These are phyloP conservation scores for Eospalax fontanierii DNA, from an alignment of 2,797 vertebrate genomes.

Conservation along the genomic window DNA sequence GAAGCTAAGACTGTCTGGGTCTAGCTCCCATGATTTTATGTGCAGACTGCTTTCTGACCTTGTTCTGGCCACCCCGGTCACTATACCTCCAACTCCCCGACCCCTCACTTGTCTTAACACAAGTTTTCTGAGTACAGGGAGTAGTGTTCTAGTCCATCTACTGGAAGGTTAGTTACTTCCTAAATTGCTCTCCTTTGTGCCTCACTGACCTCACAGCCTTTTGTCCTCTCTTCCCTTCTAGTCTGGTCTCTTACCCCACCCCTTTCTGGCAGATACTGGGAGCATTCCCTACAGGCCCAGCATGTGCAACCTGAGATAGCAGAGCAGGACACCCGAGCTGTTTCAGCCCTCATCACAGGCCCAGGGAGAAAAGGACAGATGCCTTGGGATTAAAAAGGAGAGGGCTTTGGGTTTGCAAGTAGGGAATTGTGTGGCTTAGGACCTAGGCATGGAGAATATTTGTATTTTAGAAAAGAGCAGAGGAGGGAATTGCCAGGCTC, in stretches of 20 bases:
- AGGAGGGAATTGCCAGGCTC: constrained; percentile 30
- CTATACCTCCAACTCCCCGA: neutral
- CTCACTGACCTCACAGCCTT: constrained; percentile 59
- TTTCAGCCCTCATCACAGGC: neutral
- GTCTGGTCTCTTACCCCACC: constrained; percentile 54
- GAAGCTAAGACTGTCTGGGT: neutral
- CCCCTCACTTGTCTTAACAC: too few relatives aligned
- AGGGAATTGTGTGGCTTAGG: neutral
- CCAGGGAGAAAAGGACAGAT: constrained; percentile 72
- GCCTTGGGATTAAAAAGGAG: constrained; percentile 56
- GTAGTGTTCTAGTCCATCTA: neutral
- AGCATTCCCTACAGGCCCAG: constrained; percentile 83
- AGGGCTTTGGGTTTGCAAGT: constrained; percentile 48
- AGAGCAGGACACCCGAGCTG: constrained; percentile 77
- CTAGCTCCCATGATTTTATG: constrained; percentile 31
- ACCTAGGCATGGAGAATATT: neutral
- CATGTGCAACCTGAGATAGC: constrained; percentile 83
- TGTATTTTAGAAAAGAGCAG: constrained; percentile 45
- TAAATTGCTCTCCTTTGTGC: constrained; percentile 9
- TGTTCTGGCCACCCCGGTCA: neutral
- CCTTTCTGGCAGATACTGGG: constrained; percentile 73
- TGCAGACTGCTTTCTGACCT: neutral
- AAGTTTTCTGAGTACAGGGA: neutral
- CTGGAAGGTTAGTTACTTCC: constrained; percentile 10
- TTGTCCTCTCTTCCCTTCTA: constrained; percentile 64